phyloP scores from a whole-genome alignment of 2,797 vertebrate species.

The Trachurus trachurus region DNA sequence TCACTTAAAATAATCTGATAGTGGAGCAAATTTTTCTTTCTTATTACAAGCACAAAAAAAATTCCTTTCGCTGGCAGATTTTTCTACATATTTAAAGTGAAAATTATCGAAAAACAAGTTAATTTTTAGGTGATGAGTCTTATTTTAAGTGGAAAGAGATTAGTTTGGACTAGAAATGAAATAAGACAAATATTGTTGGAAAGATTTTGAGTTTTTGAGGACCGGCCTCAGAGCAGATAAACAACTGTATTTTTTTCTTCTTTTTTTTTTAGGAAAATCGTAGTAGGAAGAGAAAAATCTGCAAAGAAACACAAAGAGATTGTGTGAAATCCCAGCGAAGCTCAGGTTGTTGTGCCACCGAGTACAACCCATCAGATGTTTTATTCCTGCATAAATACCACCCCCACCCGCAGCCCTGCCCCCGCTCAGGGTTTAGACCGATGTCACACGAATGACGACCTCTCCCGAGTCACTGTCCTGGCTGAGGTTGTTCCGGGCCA shows the following conservation, averaged over 20 bases:
- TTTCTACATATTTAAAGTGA: no score
- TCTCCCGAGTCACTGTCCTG: conserved; percentile 90
- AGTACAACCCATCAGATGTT: conserved; percentile 9
- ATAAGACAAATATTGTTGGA: no score
- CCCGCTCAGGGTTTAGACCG: conserved; percentile 81
- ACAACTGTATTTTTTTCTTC: not conserved
- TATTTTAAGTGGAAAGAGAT: no score
- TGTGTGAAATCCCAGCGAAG: not conserved
- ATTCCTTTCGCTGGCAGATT: no score
- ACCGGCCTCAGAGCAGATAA: conserved; percentile 52
- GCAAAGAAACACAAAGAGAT: not conserved
- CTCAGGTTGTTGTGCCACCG: not conserved
- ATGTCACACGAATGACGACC: conserved; percentile 93
- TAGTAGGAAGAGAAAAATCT: not conserved
- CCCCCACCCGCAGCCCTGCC: not conserved
- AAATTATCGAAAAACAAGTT: no score
- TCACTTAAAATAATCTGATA: no score
- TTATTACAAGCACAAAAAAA: no score
- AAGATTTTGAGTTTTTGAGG: no score
- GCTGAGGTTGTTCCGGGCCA: conserved; percentile 81
- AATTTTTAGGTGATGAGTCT: no score
- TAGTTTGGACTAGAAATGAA: no score
- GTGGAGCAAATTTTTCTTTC: no score
- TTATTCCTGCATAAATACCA: conserved; percentile 11
- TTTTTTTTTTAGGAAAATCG: not conserved